These are phyloP conservation scores for Drosophila rhopaloa DNA, from an alignment of 1,140 invertebrate species.

Conservation along the genomic window DNA sequence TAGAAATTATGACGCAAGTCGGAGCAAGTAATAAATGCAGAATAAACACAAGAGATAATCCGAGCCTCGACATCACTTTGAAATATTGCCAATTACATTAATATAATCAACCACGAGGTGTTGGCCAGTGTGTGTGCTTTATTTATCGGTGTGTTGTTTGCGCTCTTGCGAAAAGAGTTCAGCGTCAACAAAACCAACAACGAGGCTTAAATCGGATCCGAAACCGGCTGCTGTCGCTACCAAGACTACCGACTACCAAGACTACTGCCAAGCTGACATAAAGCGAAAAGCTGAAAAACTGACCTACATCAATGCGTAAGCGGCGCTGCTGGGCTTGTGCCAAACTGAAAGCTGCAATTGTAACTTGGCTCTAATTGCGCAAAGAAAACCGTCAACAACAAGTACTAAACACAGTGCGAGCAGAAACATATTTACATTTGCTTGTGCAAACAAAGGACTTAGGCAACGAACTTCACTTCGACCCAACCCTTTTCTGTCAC, in stretches of 20 bases:
- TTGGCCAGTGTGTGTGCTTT: slow-evolving; percentile 5
- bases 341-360: slow-evolving; percentile 61
- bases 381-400: slow-evolving; percentile 42
- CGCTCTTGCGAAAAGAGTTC: slow-evolving; percentile 65
- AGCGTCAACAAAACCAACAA: slow-evolving; percentile 43
- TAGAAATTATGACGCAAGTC: slow-evolving; percentile 58
- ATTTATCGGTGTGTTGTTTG: slow-evolving; percentile 24
- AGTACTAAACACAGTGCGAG: slow-evolving; percentile 19
- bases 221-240: slow-evolving; percentile 65
- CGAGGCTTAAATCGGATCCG: slow-evolving; percentile 46
- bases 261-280: slow-evolving; percentile 36
- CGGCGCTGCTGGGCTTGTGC: slow-evolving; percentile 52
- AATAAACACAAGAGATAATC: slow-evolving; percentile 48
- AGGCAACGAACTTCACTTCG: slow-evolving; percentile 64
- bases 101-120: slow-evolving; percentile 56
- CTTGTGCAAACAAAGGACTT: slow-evolving; percentile 68
- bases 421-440: slow-evolving; percentile 64
- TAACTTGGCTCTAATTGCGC: slow-evolving; percentile 68
- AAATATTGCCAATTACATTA: slow-evolving; percentile 72
- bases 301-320: slow-evolving; percentile 78
- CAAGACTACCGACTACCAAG: slow-evolving; percentile 1
- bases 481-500: slow-evolving; percentile 17
- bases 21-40: slow-evolving; percentile 41
- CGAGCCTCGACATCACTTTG: slow-evolving; percentile 14
- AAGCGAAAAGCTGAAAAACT: slow-evolving; percentile 74